These are phyloP conservation scores for Neotoma lepida DNA, from an alignment of 2,113 vertebrate genomes.

Conservation along the genomic window DNA sequence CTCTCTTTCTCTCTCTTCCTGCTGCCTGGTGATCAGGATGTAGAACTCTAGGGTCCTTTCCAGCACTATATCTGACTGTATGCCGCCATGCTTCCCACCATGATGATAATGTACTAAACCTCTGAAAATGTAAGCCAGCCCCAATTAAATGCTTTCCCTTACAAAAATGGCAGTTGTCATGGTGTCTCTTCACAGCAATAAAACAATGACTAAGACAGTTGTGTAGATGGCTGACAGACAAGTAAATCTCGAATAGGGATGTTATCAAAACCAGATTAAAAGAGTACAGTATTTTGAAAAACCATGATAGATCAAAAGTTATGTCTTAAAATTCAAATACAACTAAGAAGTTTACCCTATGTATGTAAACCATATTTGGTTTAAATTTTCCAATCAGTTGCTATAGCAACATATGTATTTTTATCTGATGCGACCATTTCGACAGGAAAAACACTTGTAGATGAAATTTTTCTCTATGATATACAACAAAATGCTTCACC, in stretches of 20 bases:
- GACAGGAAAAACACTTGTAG: not conserved
- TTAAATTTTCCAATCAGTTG: conserved; percentile 11
- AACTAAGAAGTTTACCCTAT: not conserved
- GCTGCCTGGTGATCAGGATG: too few relatives aligned
- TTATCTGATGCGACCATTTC: not conserved
- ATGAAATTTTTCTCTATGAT: not conserved
- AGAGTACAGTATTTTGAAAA: not conserved
- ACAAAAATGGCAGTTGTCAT: fast-evolving
- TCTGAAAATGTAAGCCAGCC: too few relatives aligned
- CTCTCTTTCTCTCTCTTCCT: too few relatives aligned
- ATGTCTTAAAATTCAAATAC: not conserved
- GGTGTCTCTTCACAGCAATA: not conserved
- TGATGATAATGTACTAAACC: too few relatives aligned
- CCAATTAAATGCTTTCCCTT: too few relatives aligned
- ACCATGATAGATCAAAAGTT: not conserved
- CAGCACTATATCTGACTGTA: too few relatives aligned
- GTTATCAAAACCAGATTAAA: not conserved
- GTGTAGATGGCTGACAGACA: not conserved
- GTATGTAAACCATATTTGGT: not conserved
- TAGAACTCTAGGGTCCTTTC: too few relatives aligned
- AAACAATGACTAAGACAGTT: not conserved
- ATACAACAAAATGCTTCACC: not conserved
- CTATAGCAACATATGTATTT: not conserved
- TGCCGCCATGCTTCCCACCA: too few relatives aligned
- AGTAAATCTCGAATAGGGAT: not conserved